These are phyloP conservation scores for Xenotilapia caudafasciata DNA, from an alignment of 2,113 vertebrate genomes.

Conservation along the genomic window DNA sequence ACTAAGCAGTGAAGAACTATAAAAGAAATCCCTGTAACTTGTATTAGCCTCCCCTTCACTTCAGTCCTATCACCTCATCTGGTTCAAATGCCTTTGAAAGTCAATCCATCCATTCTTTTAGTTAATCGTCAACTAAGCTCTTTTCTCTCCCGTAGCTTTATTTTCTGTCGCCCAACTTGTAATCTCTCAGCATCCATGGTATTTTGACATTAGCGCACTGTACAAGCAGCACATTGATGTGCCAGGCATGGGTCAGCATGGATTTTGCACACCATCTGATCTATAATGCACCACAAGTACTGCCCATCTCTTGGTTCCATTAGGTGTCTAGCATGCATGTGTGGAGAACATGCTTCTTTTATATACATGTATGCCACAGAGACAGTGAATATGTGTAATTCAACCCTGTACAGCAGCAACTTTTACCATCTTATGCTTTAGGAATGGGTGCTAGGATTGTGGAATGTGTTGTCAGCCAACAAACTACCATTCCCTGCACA, in stretches of 20 bases:
- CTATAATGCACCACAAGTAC: neutral
- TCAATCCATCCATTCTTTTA: neutral
- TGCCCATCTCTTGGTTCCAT: constrained; percentile 22
- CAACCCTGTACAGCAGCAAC: neutral
- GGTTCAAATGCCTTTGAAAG: constrained; percentile 16
- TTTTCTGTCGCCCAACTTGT: neutral
- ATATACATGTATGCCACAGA: neutral
- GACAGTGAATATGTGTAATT: neutral
- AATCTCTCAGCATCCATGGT: neutral
- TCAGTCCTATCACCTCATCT: constrained; percentile 3
- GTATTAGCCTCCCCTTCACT: neutral
- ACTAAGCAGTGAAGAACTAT: constrained; percentile 9
- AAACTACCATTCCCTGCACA: neutral
- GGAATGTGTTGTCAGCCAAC: neutral
- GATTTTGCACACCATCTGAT: constrained; percentile 20
- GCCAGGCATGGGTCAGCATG: neutral
- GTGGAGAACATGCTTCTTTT: neutral
- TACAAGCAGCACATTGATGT: neutral
- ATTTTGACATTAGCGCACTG: neutral
- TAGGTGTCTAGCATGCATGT: neutral
- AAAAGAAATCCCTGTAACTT: neutral
- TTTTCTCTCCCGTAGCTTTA: neutral
- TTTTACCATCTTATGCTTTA: neutral
- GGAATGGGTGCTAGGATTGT: neutral
- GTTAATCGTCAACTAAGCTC: constrained; percentile 4